These are phyloP conservation scores for Diplolepis rosae DNA, from an alignment of 2,888 invertebrate species.

Conservation along the genomic window DNA sequence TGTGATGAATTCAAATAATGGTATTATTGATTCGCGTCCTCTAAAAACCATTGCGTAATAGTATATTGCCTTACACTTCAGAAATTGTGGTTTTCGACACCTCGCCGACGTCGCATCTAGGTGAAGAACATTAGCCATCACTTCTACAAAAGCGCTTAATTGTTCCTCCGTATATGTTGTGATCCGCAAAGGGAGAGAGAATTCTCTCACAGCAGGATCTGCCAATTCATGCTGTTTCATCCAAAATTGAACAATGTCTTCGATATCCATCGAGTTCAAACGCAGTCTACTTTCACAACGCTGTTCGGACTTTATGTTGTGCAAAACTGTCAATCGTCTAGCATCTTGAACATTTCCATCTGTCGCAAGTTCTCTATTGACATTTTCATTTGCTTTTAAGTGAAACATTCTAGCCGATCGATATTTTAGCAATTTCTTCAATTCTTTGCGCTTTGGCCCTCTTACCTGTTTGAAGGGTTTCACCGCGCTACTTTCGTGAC, in stretches of 20 bases:
- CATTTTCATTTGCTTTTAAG: not conserved
- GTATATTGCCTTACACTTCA: not conserved
- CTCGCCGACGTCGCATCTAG: not conserved
- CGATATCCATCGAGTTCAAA: not conserved
- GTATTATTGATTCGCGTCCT: not conserved
- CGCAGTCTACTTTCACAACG: not conserved
- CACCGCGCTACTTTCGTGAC: not conserved
- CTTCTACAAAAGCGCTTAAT: not conserved
- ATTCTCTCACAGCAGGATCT: not conserved
- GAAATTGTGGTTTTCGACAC: not conserved
- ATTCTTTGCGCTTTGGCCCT: not conserved
- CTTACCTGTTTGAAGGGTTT: not conserved
- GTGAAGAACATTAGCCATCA: not conserved
- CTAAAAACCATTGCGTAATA: not conserved
- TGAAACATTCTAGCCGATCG: not conserved
- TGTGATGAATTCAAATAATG: not conserved
- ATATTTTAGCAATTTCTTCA: slow-evolving; percentile 4
- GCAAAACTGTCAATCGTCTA: not conserved
- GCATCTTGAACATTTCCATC: not conserved
- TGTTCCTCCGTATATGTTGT: not conserved
- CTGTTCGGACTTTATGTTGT: not conserved
- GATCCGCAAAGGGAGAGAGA: not conserved
- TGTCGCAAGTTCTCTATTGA: not conserved
- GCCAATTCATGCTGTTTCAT: not conserved
- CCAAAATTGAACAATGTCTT: not conserved